phyloP scores from a whole-genome alignment of 1,140 invertebrate species.

The Ceratitis capitata region DNA sequence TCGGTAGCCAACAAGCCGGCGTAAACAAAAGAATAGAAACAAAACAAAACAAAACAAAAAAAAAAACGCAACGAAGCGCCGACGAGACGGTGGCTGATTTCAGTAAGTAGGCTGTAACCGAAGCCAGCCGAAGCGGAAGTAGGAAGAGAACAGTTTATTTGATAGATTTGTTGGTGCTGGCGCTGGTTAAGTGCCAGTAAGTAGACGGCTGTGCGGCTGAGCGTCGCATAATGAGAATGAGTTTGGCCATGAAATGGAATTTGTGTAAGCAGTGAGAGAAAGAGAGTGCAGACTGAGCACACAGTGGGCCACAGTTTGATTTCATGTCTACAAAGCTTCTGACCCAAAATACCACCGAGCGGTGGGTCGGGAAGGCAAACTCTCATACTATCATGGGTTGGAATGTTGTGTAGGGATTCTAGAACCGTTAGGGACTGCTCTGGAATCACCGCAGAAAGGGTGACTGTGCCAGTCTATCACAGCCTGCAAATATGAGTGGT shows the following conservation, averaged over 20 bases:
- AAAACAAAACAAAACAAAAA: background rate
- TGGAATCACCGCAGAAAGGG: no score
- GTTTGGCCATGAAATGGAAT: background rate
- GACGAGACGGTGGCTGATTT: background rate
- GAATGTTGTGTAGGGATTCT: no score
- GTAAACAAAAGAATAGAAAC: background rate
- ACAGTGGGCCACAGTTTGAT: background rate
- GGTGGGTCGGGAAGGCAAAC: no score
- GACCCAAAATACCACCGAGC: background rate
- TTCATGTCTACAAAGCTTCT: background rate
- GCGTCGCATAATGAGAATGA: background rate
- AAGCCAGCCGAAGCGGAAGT: background rate
- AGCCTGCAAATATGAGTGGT: no score
- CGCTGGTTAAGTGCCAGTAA: background rate
- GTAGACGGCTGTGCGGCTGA: background rate
- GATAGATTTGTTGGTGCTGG: background rate
- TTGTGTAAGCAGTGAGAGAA: no score
- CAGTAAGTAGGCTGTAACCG: background rate
- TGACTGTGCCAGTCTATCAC: no score
- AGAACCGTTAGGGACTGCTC: no score
- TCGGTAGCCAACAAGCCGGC: background rate
- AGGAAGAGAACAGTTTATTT: conserved; percentile 15
- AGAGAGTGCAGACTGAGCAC: background rate
- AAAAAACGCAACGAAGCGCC: background rate
- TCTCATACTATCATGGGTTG: no score